Percentiles rank a stretch among this genome's conserved stretches.
phyloP scores from a whole-genome alignment of 2,113 vertebrate species.

The Ciconia boyciana region DNA sequence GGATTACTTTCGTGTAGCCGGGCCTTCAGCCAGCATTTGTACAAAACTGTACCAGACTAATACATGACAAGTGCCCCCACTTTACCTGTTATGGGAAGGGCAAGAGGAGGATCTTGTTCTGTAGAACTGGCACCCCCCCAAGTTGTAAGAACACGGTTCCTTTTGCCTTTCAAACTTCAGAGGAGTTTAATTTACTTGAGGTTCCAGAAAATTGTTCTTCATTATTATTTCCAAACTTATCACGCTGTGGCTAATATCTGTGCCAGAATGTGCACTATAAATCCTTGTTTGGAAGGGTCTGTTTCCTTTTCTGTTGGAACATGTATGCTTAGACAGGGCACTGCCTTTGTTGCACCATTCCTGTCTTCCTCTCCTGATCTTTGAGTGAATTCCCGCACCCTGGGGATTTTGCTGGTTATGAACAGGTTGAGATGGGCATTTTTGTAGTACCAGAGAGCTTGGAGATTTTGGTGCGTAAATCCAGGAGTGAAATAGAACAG shows the following conservation, averaged over 20 bases:
- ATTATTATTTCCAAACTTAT: not conserved
- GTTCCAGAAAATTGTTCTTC: not conserved
- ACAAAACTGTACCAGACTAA: not conserved
- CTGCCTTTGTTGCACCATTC: not conserved
- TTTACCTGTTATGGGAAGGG: not conserved
- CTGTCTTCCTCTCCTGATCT: not conserved
- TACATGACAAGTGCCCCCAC: not conserved
- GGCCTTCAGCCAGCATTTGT: not conserved
- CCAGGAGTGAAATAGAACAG: not conserved
- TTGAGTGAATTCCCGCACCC: not conserved
- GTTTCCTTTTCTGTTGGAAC: not conserved
- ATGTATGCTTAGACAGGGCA: not conserved
- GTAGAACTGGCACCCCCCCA: not conserved
- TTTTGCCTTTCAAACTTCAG: not conserved
- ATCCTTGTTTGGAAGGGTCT: not conserved
- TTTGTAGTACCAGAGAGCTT: not conserved
- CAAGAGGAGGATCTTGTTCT: not conserved
- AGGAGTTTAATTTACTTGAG: not conserved
- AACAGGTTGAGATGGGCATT: not conserved
- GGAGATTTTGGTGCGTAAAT: not conserved
- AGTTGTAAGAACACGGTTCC: not conserved
- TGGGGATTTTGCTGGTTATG: not conserved
- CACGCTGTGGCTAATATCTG: not conserved
- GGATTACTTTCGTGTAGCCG: not conserved
- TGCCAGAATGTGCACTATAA: not conserved